Evolutionary conservation across 2,888 invertebrate genomes (phyloP), one percentile per base, ranked within the genome.

Genomic region (Dysmachus trigonus): DNA sequence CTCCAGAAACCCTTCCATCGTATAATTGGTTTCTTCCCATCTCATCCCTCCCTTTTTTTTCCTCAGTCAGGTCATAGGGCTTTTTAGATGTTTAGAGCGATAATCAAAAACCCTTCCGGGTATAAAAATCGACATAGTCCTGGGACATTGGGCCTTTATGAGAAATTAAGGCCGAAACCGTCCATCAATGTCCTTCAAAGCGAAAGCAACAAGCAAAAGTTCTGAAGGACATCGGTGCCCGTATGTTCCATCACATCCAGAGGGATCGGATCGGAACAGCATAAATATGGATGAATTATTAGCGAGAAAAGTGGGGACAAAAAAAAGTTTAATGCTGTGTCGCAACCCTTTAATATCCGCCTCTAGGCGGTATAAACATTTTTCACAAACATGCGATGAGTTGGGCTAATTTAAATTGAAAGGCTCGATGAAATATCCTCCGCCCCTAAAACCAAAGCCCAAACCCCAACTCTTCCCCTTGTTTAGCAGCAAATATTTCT

Each of bases 171-270:
- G 81, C 6, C 31, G n/a, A 18, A 31, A n/a, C 47, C 47, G 79
- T 81, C 81, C 53, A 33, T 81, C 81, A 81, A 51, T 30, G 31
- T 33, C 33, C 53, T 38, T 51, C 62, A 27, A 51, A 81, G 79
- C 38, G 3, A n/a, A n/a, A 76, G 81, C 81, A 81, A 81, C 81
- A 81, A 81, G 81, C 81, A 81, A 81, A 81, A 81, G 31, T 31
- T 81, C 53, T 18, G 18, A 18, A 81, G 33, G 33, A 53, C 81
- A 62, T 33, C 31, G n/a, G 30, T 13, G 38, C 79, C 81, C 51
- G n/a, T 35, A 81, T 31, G 7, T 53, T 31, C 33, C 31, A 10
- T 62, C n/a, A 1, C 47, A 62, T 62, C 62, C 62, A 62, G 27
- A 22, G 62, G 27, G 47, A 77, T 27, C 77, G 3, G 41, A n/a